Base-by-base conservation (phyloP, 2,888 invertebrate genomes). In the Carterocephalus palaemon region DNA sequence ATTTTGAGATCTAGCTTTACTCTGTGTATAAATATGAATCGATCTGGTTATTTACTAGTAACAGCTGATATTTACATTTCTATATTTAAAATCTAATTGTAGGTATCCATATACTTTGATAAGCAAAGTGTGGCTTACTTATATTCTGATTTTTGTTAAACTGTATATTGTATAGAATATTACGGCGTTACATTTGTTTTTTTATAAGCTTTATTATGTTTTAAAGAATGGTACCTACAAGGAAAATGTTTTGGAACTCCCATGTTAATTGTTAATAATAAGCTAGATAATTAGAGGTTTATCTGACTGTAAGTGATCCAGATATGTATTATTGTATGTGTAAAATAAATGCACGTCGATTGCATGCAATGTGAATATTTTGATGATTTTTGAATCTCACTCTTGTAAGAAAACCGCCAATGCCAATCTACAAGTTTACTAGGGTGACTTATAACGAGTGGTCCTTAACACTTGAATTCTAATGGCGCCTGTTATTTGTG, bases 91-190 rank as follows among this genome's bases (percentile, higher is more conserved):
- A 23, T 24, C 22, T 39, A 41, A 41, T 53, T 55, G 17, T 31
- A 13, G 48, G 67, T 76, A 73, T 62, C 68, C 65, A 64, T 65
- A 59, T 67, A 64, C 69, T 74, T 74, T 67, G 67, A 40, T 34
- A 47, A 39, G 13, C 64, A 70, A 71, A 75, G 64, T 75, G 65
- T 67, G 66, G 65, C 23, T 64, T 69, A 68, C 65, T 62, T 42
- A 34, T 33, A 41, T 47, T 38, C 19, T 22, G 17, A 19, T 34
- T 29, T 45, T 17, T n/a, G n/a, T n/a, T n/a, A n/a, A n/a, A n/a
- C n/a, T n/a, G n/a, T 23, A 37, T 26, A 36, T 23, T 23, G 6
- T 31, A 8, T 15, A 4, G 12, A 31, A 31, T 12, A 6, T 26
- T 26, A 26, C 12, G 12, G 12, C 12, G n/a, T n/a, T n/a, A n/a